phyloP scores from a whole-genome alignment of 2,113 vertebrate species.

The Indri indri region DNA sequence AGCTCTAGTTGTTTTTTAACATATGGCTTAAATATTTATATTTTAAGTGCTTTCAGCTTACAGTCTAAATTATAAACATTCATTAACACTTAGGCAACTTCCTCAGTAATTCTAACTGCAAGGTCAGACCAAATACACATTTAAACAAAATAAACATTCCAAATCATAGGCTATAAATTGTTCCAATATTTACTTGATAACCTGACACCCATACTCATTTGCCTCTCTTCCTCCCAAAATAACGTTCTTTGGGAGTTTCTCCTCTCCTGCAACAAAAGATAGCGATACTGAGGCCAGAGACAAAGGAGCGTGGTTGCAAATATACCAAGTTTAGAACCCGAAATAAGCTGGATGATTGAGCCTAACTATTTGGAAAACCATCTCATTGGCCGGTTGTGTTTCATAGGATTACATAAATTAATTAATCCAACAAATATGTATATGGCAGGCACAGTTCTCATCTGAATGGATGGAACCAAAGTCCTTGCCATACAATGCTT shows the following conservation, averaged over 20 bases:
- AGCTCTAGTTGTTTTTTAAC: conserved; percentile 64
- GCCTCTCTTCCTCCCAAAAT: conserved; percentile 53
- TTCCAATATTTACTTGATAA: conserved; percentile 48
- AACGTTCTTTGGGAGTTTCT: not conserved
- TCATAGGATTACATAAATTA: not conserved
- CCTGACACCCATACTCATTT: not conserved
- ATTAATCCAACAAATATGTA: not conserved
- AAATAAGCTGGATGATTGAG: not conserved
- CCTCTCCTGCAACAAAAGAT: not conserved
- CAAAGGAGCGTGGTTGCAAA: not conserved
- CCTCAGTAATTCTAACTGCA: conserved; percentile 57
- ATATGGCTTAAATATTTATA: conserved; percentile 71
- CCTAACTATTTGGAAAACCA: not conserved
- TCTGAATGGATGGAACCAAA: not conserved
- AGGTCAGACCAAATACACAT: conserved; percentile 55
- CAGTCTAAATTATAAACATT: conserved; percentile 11
- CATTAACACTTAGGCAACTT: conserved; percentile 65
- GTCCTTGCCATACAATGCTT: not conserved
- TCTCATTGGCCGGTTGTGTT: not conserved
- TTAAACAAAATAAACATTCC: conserved; percentile 64
- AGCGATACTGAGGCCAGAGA: not conserved
- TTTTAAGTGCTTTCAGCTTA: conserved; percentile 70
- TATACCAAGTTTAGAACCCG: not conserved
- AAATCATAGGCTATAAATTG: conserved; percentile 17
- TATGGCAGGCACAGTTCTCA: not conserved